Percentiles rank a stretch among this genome's conserved stretches.
Evolutionary conservation across 1,140 invertebrate species (phyloP).

Genomic region (Protaetia brevitarsis): DNA sequence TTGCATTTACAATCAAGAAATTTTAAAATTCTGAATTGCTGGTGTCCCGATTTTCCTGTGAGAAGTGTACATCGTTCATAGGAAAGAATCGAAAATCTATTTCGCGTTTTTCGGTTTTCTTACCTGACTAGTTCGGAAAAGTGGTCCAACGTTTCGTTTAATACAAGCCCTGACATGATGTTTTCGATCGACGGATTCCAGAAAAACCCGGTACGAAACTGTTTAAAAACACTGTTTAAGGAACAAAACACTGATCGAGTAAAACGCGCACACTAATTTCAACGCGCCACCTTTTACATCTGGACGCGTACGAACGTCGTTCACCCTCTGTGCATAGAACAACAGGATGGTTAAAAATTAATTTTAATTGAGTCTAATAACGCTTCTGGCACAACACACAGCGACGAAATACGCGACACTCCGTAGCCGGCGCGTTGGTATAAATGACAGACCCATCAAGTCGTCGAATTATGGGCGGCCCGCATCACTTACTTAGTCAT

Average conservation of each 20-base stretch:
- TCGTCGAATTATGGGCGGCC: slow-evolving; percentile 17
- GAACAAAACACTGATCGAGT: too few species aligned
- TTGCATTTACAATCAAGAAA: too few species aligned
- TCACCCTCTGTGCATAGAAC: slow-evolving; percentile 10
- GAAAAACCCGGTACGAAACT: background rate
- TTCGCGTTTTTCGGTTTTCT: too few species aligned
- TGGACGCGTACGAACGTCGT: background rate
- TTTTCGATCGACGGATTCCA: background rate
- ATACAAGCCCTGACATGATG: background rate
- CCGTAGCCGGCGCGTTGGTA: too few species aligned
- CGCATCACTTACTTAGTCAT: slow-evolving; percentile 26
- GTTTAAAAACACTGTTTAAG: background rate
- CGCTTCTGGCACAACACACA: slow-evolving; percentile 20
- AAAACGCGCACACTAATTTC: slow-evolving; percentile 14
- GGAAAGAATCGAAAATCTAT: too few species aligned
- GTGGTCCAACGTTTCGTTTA: background rate
- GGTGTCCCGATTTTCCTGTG: too few species aligned
- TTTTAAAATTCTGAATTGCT: too few species aligned
- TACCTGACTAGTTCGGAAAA: slow-evolving; percentile 20
- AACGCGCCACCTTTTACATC: background rate
- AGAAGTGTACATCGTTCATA: too few species aligned
- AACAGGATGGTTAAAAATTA: slow-evolving; percentile 25
- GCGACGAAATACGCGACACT: background rate
- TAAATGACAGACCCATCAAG: slow-evolving; percentile 15
- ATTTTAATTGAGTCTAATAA: slow-evolving; percentile 28